Evolutionary conservation across 2,113 vertebrate genomes (phyloP), one percentile per base, ranked within the genome.

Genomic region (Percina caprodes): DNA sequence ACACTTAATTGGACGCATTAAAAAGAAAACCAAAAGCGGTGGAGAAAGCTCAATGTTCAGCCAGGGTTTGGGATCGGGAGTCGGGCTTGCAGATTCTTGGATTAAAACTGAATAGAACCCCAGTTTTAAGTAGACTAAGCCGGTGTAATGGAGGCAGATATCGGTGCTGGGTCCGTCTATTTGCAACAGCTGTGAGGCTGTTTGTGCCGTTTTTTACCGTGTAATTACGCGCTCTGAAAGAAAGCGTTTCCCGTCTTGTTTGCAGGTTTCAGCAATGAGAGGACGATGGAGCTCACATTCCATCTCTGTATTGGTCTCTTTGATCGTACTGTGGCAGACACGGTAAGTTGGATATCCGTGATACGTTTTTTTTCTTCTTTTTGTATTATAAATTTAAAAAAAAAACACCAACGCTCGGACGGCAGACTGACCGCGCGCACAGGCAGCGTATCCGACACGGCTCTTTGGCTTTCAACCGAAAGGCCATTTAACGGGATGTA

Each of bases 231-330:
- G 49, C 69, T 51, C 77, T 55, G n/a, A 79, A 15, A 12, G 48
- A 76, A 15, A 15, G 39, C 65, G 46, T 73, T 30, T 56, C 18
- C 58, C 58, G 30, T 84, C 19, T 62, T 42, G 1, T 82, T 42
- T 35, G 0, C 79, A 86, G 79, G 70, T 6, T 76, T 75, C 71
- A 81, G 89, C 76, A 0, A 94, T 94, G 93, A 77, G 46, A 65
- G 68, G 75, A 78, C 82, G 23, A 48, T 69, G 83, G 85, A 42
- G 82, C 72, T 71, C 68, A 10, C 23, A 59, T 52, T 55, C 49
- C 54, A 51, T 84, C 49, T 24, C 82, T 5, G 19, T 83, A 14
- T 55, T 87, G 80, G 23, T 92, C 14, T 87, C 35, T 61, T 35
- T 91, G 69, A 54, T 86, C 67, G 69, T 74, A 5, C 24, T 91